Conservation (phyloP, 2,888 invertebrate species). For the Pharmacophagus antenor region DNA sequence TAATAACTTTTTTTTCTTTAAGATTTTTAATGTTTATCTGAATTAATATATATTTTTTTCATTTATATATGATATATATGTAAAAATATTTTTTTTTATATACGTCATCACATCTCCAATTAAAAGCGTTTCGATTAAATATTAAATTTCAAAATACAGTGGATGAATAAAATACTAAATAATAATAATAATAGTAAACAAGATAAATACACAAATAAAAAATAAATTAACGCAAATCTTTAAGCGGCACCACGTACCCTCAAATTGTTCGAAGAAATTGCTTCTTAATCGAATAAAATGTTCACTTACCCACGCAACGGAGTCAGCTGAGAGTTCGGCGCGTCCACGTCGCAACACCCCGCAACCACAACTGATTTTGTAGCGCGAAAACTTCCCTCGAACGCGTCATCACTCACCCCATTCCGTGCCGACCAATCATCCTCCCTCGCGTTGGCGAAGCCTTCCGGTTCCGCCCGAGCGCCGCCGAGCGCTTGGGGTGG, state of each 20-base stretch:
- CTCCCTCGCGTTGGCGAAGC: constrained; percentile 47
- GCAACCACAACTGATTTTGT: constrained; percentile 73
- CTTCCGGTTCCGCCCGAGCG: constrained; percentile 57
- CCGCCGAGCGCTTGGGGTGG: constrained; percentile 63
- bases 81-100: too few species aligned
- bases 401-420: constrained; percentile 74
- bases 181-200: too few species aligned
- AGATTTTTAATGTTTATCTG: too few species aligned
- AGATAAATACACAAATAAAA: neutral
- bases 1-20: too few species aligned
- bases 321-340: constrained; percentile 55
- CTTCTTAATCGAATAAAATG: constrained; percentile 77
- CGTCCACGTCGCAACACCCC: constrained; percentile 66
- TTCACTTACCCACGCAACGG: constrained; percentile 74
- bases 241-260: constrained; percentile 45
- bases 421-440: constrained; percentile 59
- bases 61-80: too few species aligned
- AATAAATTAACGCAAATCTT: constrained; percentile 40
- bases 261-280: constrained; percentile 68
- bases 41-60: too few species aligned
- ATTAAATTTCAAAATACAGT: too few species aligned
- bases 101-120: too few species aligned
- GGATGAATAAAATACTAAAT: too few species aligned
- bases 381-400: constrained; percentile 76
- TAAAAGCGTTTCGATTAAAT: too few species aligned